Evolutionary conservation across 2,888 invertebrate genomes (phyloP).

Genomic region (Leptarthrus brevirostris): DNA sequence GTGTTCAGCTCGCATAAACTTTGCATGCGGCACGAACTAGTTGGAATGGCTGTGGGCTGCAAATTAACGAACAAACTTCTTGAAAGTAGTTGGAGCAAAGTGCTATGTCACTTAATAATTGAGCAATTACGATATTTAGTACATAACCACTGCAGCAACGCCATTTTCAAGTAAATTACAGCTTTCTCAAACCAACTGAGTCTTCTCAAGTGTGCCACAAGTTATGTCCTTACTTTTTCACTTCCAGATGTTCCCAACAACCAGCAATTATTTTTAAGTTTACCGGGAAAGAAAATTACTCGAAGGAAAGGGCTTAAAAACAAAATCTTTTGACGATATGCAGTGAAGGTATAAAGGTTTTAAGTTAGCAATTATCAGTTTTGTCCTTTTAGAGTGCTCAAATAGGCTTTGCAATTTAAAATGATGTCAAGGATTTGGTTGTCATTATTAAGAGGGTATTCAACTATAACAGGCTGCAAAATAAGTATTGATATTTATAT

Average conservation of each 20-base stretch:
- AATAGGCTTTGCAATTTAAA: too few relatives aligned
- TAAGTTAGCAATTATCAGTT: not conserved
- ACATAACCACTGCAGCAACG: not conserved
- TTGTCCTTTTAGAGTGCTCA: too few relatives aligned
- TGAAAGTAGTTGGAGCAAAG: slow-evolving; percentile 6
- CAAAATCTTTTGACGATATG: not conserved
- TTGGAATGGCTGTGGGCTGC: slow-evolving; percentile 31
- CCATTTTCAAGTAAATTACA: slow-evolving; percentile 9
- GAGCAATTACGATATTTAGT: slow-evolving; percentile 42
- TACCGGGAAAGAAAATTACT: slow-evolving; percentile 18
- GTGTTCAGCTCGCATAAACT: not conserved
- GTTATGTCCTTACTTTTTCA: not conserved
- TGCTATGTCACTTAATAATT: slow-evolving; percentile 39
- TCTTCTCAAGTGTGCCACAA: slow-evolving; percentile 23
- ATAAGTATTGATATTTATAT: too few relatives aligned
- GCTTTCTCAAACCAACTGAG: slow-evolving; percentile 27
- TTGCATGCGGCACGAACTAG: slow-evolving; percentile 34
- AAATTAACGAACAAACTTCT: slow-evolving; percentile 45
- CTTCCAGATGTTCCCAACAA: slow-evolving; percentile 24
- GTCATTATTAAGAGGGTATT: too few relatives aligned
- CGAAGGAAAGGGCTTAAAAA: slow-evolving; percentile 15
- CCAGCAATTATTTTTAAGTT: slow-evolving; percentile 36
- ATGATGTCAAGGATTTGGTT: too few relatives aligned
- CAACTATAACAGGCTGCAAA: too few relatives aligned
- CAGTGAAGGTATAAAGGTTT: not conserved